A percentile compares a stretch with the other conserved stretches of the same genome.
Evolutionary conservation across 1,140 invertebrate genomes (phyloP).

Genomic region (Caenorhabditis remanei): DNA sequence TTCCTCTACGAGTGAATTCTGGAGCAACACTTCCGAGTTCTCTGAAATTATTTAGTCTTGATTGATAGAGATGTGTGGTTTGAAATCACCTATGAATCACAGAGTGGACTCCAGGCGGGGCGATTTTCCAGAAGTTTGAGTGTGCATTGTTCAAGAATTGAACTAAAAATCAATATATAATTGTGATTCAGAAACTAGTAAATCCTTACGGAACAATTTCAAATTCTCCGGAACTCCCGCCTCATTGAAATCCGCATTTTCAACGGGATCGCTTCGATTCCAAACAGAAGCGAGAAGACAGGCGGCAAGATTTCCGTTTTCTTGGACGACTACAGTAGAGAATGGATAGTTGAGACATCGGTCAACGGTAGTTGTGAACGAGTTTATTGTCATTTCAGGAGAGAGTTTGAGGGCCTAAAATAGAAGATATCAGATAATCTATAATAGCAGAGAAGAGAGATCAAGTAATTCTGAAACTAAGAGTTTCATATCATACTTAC

Average conservation of each 20-base stretch:
- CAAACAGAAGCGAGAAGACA: slow-evolving; percentile 15
- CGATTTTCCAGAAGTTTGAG: slow-evolving; percentile 41
- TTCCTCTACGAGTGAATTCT: slow-evolving; percentile 1
- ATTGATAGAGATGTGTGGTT: background rate
- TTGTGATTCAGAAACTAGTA: background rate
- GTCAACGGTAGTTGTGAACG: slow-evolving; percentile 4
- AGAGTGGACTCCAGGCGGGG: background rate
- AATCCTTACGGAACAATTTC: background rate
- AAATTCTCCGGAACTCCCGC: background rate
- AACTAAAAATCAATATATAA: background rate
- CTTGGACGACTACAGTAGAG: slow-evolving; percentile 37
- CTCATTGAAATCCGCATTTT: background rate
- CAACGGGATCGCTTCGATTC: slow-evolving; percentile 3
- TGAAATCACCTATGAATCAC: slow-evolving; percentile 9
- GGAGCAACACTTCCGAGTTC: slow-evolving; percentile 34
- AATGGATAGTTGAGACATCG: slow-evolving; percentile 26
- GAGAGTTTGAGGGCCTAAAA: slow-evolving; percentile 16
- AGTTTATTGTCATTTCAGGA: background rate
- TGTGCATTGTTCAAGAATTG: background rate
- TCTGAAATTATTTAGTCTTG: background rate
- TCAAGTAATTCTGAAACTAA: background rate
- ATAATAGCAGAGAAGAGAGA: too few species aligned
- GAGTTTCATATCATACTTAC: background rate
- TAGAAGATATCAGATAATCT: too few species aligned
- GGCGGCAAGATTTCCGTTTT: background rate